Evolutionary conservation across 2,888 invertebrate species (phyloP).

Genomic region (Aspidiotus destructor): DNA sequence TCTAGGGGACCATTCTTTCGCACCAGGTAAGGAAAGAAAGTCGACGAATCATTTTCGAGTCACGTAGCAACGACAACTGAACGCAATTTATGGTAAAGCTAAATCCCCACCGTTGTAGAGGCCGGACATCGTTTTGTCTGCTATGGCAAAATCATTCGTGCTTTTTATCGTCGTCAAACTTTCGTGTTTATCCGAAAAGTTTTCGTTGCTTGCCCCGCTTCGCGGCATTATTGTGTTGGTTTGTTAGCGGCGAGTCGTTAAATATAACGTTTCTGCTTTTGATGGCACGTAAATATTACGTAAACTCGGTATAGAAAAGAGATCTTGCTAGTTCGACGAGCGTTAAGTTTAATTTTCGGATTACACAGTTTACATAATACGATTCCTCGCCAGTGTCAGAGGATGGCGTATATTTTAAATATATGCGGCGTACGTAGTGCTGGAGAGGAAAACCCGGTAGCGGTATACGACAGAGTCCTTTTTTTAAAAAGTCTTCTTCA

Average conservation of each 20-base stretch:
- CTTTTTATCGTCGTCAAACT: neutral
- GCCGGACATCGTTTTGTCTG: neutral
- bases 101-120: too few species aligned
- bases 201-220: neutral
- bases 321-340: neutral
- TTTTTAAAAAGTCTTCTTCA: too few species aligned
- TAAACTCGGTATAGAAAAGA: neutral
- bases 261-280: too few species aligned
- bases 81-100: too few species aligned
- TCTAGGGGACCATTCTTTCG: too few species aligned
- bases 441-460: neutral
- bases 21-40: too few species aligned
- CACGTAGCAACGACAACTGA: neutral
- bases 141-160: neutral
- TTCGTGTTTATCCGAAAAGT: neutral
- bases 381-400: neutral
- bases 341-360: neutral
- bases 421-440: neutral
- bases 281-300: neutral
- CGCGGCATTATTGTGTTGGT: neutral
- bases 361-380: conserved; percentile 2
- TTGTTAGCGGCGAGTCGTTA: too few species aligned
- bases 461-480: neutral
- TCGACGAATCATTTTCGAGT: neutral
- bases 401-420: neutral